phyloP scores from a whole-genome alignment of 2,113 vertebrate genomes.

The Rhynchopsitta pachyrhyncha region DNA sequence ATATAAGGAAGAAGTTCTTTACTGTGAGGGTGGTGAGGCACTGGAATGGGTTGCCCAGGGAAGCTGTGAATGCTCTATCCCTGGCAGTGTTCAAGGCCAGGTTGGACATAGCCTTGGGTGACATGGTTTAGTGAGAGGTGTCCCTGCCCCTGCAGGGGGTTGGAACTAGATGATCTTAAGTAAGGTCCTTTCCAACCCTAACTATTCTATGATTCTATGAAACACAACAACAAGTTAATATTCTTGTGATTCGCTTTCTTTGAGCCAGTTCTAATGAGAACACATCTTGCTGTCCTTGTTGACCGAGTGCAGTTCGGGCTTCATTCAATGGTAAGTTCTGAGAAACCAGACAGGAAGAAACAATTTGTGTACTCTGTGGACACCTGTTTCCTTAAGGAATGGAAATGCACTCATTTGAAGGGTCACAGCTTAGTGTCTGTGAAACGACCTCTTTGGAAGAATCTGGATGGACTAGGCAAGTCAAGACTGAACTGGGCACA shows the following conservation, averaged over 20 bases:
- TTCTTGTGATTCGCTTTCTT: background rate
- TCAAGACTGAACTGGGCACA: conserved; percentile 21
- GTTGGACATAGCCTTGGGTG: too few species aligned
- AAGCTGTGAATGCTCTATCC: too few species aligned
- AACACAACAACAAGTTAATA: background rate
- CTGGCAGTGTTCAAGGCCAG: too few species aligned
- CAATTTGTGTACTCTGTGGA: background rate
- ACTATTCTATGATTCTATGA: too few species aligned
- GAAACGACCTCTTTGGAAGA: background rate
- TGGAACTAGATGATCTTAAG: too few species aligned
- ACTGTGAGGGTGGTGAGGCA: too few species aligned
- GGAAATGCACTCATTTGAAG: conserved; percentile 17
- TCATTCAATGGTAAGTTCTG: background rate
- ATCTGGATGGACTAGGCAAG: background rate
- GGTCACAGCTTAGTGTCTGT: background rate
- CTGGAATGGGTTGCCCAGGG: too few species aligned
- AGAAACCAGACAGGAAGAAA: background rate
- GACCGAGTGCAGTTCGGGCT: background rate
- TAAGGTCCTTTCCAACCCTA: too few species aligned
- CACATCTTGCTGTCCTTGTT: background rate
- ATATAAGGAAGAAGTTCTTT: too few species aligned
- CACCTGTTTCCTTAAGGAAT: background rate
- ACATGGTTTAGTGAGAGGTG: too few species aligned
- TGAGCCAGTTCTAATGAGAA: background rate
- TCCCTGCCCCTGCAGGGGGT: too few species aligned